These are phyloP conservation scores for Lagorchestes hirsutus DNA, from an alignment of 2,797 vertebrate species.

Conservation along the genomic window DNA sequence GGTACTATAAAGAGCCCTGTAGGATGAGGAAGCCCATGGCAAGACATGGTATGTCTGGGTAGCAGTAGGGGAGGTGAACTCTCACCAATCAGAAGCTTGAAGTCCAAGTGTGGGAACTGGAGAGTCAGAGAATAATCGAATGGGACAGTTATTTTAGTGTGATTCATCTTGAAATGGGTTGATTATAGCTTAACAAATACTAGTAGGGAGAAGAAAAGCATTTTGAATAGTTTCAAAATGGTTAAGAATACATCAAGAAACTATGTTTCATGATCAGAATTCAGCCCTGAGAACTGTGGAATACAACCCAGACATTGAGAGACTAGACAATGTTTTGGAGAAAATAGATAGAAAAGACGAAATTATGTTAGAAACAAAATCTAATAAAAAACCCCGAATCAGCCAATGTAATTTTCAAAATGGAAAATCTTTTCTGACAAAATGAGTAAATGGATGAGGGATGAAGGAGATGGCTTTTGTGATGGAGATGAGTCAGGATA, in stretches of 20 bases:
- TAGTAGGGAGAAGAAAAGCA: slow-evolving; percentile 30
- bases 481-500: slow-evolving; percentile 6
- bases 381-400: background rate
- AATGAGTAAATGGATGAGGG: background rate
- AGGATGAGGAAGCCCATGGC: background rate
- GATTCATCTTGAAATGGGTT: background rate
- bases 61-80: background rate
- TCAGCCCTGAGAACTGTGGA: slow-evolving; percentile 8
- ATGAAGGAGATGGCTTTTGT: slow-evolving; percentile 36
- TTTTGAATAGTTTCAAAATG: slow-evolving; percentile 48
- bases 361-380: slow-evolving; percentile 58
- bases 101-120: too few species aligned
- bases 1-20: too few species aligned
- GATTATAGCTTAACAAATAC: slow-evolving; percentile 1
- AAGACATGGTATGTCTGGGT: background rate
- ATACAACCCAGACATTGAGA: background rate
- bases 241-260: slow-evolving; percentile 44
- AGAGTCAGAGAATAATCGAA: background rate
- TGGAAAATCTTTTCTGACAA: slow-evolving; percentile 3
- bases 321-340: too few species aligned
- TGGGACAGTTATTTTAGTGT: background rate
- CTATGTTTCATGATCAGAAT: slow-evolving; percentile 18
- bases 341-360: background rate
- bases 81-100: background rate
- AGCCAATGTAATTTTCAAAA: slow-evolving; percentile 53